These are phyloP conservation scores for Numenius phaeopus DNA, from an alignment of 2,797 vertebrate species.

Conservation along the genomic window DNA sequence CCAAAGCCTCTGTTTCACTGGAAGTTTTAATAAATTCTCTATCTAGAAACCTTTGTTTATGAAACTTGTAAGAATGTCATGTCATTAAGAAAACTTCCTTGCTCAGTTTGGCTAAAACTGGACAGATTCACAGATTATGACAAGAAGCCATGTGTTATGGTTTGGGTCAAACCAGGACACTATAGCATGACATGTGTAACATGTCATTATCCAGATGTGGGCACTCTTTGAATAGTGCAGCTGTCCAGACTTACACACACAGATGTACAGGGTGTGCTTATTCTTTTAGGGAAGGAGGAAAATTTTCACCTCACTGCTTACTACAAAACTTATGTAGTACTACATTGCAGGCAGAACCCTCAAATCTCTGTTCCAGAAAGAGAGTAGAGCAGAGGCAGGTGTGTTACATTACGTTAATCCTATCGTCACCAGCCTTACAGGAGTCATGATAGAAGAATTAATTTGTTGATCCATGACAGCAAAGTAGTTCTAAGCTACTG, in stretches of 20 bases:
- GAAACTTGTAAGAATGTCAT: background rate
- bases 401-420: background rate
- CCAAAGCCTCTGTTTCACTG: background rate
- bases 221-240: background rate
- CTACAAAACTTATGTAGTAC: background rate
- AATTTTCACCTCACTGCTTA: background rate
- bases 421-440: background rate
- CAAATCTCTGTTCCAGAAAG: background rate
- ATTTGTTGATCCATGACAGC: background rate
- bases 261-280: background rate
- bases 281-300: background rate
- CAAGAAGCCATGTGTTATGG: background rate
- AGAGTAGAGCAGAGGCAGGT: background rate
- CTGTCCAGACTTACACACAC: fast-evolving
- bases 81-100: background rate
- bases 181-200: fast-evolving
- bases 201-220: background rate
- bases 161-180: background rate
- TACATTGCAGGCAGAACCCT: background rate
- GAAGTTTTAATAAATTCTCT: background rate
- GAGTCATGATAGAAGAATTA: background rate
- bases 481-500: background rate
- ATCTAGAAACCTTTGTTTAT: background rate
- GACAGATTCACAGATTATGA: background rate
- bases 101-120: background rate